Evolutionary conservation across 2,888 invertebrate species (phyloP).

Genomic region (Linnaemya vulpina): DNA sequence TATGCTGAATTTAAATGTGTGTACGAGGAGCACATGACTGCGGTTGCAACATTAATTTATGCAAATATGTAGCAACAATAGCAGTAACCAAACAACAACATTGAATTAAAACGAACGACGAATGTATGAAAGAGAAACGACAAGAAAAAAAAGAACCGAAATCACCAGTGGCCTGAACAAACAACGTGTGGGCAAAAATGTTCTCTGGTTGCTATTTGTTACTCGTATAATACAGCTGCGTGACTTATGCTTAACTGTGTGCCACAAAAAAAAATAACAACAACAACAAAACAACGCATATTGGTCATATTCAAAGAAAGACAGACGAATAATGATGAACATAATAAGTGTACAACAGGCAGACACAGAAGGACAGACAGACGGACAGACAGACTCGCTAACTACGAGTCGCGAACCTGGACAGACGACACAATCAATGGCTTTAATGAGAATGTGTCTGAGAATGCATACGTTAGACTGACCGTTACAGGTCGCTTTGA

Average conservation of each 20-base stretch:
- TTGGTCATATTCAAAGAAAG: slow-evolving; percentile 13
- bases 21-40: slow-evolving; percentile 35
- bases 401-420: not conserved
- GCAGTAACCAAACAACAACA: slow-evolving; percentile 47
- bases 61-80: slow-evolving; percentile 69
- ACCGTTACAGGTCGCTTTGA: slow-evolving; percentile 56
- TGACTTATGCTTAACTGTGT: slow-evolving; percentile 62
- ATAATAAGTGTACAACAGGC: slow-evolving; percentile 2
- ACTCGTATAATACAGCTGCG: slow-evolving; percentile 65
- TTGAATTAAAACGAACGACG: slow-evolving; percentile 28
- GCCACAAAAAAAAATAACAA: slow-evolving; percentile 28
- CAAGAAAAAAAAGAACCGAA: slow-evolving; percentile 34
- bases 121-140: slow-evolving; percentile 32
- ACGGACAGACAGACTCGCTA: not conserved
- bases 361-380: not conserved
- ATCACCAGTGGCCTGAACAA: slow-evolving; percentile 68
- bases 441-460: slow-evolving; percentile 36
- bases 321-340: slow-evolving; percentile 18
- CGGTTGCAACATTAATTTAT: slow-evolving; percentile 72
- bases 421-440: not conserved
- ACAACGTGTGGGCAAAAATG: slow-evolving; percentile 70
- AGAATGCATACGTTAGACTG: slow-evolving; percentile 22
- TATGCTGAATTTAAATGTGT: slow-evolving; percentile 34
- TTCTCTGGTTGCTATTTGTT: slow-evolving; percentile 57
- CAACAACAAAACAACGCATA: slow-evolving; percentile 8